Base-by-base conservation (phyloP, 2,797 vertebrate genomes). In the Myotis planiceps region DNA sequence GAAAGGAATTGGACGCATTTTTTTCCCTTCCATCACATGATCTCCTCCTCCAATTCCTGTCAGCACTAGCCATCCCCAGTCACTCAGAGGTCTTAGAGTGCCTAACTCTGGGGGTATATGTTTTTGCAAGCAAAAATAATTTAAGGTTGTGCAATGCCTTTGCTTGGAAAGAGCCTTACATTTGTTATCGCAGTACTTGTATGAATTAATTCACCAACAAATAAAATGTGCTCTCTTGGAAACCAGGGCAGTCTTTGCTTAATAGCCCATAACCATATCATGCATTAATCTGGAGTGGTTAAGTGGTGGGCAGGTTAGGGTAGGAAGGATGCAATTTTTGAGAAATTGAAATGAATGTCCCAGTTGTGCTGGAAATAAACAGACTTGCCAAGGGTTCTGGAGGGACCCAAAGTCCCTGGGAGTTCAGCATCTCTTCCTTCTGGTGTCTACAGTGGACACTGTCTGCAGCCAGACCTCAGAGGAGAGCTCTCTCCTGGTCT, bases 321-420 rank as follows among this genome's bases (percentile, higher is more conserved):
- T 15, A 32, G 58, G 49, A 32, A 83, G 10, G 45, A 37, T 42
- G 39, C 3, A 32, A 27, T 72, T 83, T 86, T 42, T 72, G 32
- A 92, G 87, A 94, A 93, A 93, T 47, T 45, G 53, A 95, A 72
- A 66, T 84, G 18, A 91, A 75, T 18, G 58, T 34, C 27, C 37
- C 15, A 55, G 12, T 45, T 68, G 39, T 23, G 5, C 49, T 89
- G 25, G 69, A 87, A 86, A 83, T 79, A 68, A 79, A 91, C 72
- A 9, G 49, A 69, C 47, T 88, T 68, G n/a, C n/a, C 51, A 65
- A 21, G 51, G 47, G 14, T 21, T 39, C 42, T 27, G 47, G 37
- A 78, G 75, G 53, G 9, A 37, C 9, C 32, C 4, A 0, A 69
- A 65, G n/a, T 88, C 53, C 27, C 39, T 10, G 14, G 58, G 53